Conservation (phyloP, 2,888 invertebrate genomes). For the Tachystola acroxantha region DNA sequence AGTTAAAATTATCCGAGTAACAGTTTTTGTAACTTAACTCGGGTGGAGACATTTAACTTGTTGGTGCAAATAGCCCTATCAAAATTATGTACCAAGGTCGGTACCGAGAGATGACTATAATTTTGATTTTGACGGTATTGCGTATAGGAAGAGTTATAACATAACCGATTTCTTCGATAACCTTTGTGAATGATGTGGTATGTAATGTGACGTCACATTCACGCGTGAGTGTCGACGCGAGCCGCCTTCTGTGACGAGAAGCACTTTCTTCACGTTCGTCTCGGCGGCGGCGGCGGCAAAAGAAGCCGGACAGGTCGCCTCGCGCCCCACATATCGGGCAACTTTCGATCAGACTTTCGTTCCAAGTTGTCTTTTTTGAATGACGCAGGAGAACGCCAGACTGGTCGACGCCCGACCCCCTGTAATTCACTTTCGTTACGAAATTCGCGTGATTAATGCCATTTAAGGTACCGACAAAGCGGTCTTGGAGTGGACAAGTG, state of each 20-base stretch:
- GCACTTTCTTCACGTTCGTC: constrained; percentile 49
- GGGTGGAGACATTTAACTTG: too few species aligned
- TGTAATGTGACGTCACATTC: constrained; percentile 30
- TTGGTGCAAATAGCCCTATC: too few species aligned
- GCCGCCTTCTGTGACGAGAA: constrained; percentile 28
- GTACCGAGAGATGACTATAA: too few species aligned
- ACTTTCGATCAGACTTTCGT: constrained; percentile 76
- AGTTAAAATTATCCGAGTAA: too few species aligned
- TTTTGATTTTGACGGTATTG: too few species aligned
- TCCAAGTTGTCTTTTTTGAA: constrained; percentile 57
- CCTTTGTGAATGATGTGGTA: too few species aligned
- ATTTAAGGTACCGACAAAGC: constrained; percentile 4
- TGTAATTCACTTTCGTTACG: constrained; percentile 49
- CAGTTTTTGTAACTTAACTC: too few species aligned
- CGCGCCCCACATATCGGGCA: constrained; percentile 70
- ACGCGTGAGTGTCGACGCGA: constrained; percentile 1
- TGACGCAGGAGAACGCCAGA: constrained; percentile 52
- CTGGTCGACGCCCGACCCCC: constrained; percentile 46
- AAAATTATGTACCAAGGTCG: too few species aligned
- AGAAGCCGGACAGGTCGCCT: constrained; percentile 52
- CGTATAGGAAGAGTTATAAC: too few species aligned
- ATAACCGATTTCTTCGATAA: too few species aligned
- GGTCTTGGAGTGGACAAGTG: neutral
- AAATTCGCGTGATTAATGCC: constrained; percentile 17
- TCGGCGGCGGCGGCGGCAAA: constrained; percentile 22